Percentiles rank a stretch among this genome's conserved stretches.
phyloP scores from a whole-genome alignment of 2,113 vertebrate species.

The Mastomys coucha region DNA sequence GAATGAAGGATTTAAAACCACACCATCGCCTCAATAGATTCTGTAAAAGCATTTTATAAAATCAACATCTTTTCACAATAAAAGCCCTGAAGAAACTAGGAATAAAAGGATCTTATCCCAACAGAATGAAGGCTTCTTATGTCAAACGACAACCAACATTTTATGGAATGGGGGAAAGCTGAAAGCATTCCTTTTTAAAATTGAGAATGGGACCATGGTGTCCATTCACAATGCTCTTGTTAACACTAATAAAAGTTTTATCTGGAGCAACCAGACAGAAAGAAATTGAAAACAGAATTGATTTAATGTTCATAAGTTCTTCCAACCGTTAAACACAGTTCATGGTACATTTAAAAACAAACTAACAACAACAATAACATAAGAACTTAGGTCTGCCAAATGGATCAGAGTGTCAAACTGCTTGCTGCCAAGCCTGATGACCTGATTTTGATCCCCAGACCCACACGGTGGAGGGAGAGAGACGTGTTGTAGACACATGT shows the following conservation, averaged over 20 bases:
- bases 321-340: not conserved
- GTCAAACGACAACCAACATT: not conserved
- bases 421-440: not conserved
- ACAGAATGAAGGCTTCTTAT: not conserved
- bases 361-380: too few species aligned
- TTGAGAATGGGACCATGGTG: not conserved
- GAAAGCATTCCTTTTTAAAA: not conserved
- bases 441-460: not conserved
- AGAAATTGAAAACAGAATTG: not conserved
- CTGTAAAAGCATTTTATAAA: not conserved
- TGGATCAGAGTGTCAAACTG: not conserved
- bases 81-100: not conserved
- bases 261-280: not conserved
- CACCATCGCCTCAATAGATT: not conserved
- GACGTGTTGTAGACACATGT: too few species aligned
- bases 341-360: not conserved
- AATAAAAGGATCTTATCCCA: not conserved
- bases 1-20: not conserved
- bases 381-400: not conserved
- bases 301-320: slow-evolving; percentile 1
- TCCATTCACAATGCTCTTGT: not conserved
- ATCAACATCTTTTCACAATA: not conserved
- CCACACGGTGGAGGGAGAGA: not conserved
- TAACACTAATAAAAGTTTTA: not conserved
- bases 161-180: too few species aligned